phyloP scores from a whole-genome alignment of 2,113 vertebrate genomes.

The Rhinolophus sinicus region DNA sequence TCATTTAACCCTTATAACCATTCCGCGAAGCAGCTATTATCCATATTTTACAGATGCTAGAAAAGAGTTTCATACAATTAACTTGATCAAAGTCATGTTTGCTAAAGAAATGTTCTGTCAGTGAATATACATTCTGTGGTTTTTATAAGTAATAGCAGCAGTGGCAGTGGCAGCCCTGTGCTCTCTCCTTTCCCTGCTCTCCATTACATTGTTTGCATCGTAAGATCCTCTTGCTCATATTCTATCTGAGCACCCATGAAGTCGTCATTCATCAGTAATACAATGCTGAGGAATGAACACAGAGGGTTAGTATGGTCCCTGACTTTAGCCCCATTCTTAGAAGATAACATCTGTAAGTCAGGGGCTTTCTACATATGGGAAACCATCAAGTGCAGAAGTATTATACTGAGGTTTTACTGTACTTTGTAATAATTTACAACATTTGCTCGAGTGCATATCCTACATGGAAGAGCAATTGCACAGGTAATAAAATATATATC shows the following conservation, averaged over 20 bases:
- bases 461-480: conserved; percentile 27
- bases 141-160: neutral
- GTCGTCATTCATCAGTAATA: neutral
- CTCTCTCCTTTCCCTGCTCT: neutral
- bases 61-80: neutral
- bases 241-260: neutral
- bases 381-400: neutral
- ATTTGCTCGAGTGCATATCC: conserved; percentile 37
- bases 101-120: neutral
- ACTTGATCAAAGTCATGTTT: neutral
- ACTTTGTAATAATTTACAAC: conserved; percentile 34
- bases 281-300: neutral
- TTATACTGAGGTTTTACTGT: neutral
- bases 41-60: neutral
- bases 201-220: neutral
- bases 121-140: fast-evolving
- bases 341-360: neutral
- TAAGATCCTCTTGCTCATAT: neutral
- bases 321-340: neutral
- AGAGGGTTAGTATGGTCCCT: neutral
- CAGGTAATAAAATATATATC: conserved; percentile 17
- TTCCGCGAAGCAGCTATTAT: neutral
- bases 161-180: fast-evolving
- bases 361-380: neutral
- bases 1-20: neutral